Base-by-base conservation (phyloP, 2,888 invertebrate species). In the Acronicta psi region DNA sequence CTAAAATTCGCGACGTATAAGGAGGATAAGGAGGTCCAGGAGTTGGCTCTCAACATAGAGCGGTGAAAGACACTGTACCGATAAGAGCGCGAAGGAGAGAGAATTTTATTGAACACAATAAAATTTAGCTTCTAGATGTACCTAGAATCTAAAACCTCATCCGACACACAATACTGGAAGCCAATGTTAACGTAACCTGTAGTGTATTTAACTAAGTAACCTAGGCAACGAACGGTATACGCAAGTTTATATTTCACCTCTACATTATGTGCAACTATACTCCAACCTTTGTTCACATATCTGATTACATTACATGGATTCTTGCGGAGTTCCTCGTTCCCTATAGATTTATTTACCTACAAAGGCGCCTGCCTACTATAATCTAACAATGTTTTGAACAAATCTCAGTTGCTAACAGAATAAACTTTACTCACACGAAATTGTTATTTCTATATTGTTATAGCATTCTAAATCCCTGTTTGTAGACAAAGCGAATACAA, bases 401-500 rank as follows among this genome's bases (percentile, higher is more conserved):
- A 71, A 77, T 69, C 76, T 54, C 73, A 79, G 69, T 69, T 78
- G 73, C 75, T 71, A 79, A 81, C 74, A 75, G 77, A 85, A 87
- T 89, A 89, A 89, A 89, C 75, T 77, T 80, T 69, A 58, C 72
- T 76, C 72, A 79, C 76, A 81, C 81, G 68, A 83, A 85, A 85
- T 75, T 82, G 82, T 83, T 84, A 86, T 88, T 84, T 80, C 83
- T 88, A 88, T 85, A 90, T 86, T 85, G 86, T 85, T 83, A 84
- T 81, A 73, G 75, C 84, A 75, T 87, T 85, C 81, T 80, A 83
- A 86, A 87, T 82, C 82, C 82, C 78, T 77, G 78, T 81, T 68
- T 80, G 80, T 80, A 85, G 83, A 85, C 82, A 86, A 87, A 89
- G 78, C 82, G 85, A 85, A 84, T 81, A 82, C 83, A 81, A 82